phyloP scores from a whole-genome alignment of 1,140 invertebrate genomes.

The Zaprionus camerounensis region DNA sequence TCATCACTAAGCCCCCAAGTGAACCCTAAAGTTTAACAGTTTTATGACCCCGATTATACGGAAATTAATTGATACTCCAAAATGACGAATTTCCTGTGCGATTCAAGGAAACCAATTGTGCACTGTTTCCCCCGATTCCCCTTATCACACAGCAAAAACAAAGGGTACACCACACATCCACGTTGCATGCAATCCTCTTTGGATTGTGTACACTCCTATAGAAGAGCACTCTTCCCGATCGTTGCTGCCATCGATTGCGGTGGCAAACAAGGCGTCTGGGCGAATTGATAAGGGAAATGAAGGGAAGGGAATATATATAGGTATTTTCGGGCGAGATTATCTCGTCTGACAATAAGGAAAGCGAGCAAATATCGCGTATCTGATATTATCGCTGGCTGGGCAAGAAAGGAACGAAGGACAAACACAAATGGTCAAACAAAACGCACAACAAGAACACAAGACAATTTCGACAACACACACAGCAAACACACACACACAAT shows the following conservation, averaged over 20 bases:
- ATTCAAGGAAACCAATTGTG: slow-evolving; percentile 54
- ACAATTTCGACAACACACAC: slow-evolving; percentile 55
- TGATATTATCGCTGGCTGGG: slow-evolving; percentile 46
- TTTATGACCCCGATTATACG: slow-evolving; percentile 49
- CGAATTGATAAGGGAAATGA: slow-evolving; percentile 18
- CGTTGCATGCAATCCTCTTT: slow-evolving; percentile 11
- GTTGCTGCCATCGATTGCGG: slow-evolving; percentile 50
- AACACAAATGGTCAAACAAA: slow-evolving; percentile 45
- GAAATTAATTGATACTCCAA: slow-evolving; percentile 39
- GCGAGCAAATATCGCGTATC: slow-evolving; percentile 19
- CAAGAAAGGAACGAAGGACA: slow-evolving; percentile 45
- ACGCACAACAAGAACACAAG: slow-evolving; percentile 35
- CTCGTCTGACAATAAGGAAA: slow-evolving; percentile 30
- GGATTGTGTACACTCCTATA: slow-evolving; percentile 1
- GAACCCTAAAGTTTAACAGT: slow-evolving; percentile 8
- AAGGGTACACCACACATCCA: slow-evolving; percentile 17
- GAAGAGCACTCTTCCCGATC: background rate
- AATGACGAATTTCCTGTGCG: slow-evolving; percentile 55
- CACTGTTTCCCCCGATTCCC: background rate
- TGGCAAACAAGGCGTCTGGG: slow-evolving; percentile 45
- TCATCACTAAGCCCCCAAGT: slow-evolving; percentile 3
- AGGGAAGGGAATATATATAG: slow-evolving; percentile 13
- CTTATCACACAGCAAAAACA: slow-evolving; percentile 11
- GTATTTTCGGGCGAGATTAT: slow-evolving; percentile 38
- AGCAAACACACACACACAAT: slow-evolving; percentile 60